Conservation (phyloP, 2,888 invertebrate genomes). For the Stratiomys singularior region DNA sequence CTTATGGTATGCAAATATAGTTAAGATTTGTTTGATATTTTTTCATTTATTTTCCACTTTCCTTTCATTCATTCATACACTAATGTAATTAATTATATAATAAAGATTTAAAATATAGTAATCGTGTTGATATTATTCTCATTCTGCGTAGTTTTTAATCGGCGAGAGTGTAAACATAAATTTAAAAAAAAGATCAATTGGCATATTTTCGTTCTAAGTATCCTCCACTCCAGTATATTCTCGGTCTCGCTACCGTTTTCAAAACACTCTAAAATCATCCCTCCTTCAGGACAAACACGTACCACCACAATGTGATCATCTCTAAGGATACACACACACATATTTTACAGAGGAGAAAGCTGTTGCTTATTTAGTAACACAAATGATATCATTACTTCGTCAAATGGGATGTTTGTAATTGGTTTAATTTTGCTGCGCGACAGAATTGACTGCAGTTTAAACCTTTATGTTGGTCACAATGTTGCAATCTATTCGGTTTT, state of each 20-base stretch:
- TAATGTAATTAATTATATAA: constrained; percentile 21
- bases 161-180: constrained; percentile 3
- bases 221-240: too few species aligned
- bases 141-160: not conserved
- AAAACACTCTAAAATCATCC: too few species aligned
- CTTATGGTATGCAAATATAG: constrained; percentile 32
- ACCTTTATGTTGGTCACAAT: too few species aligned
- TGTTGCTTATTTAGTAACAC: not conserved
- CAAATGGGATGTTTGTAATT: too few species aligned
- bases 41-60: not conserved
- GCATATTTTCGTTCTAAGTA: too few species aligned
- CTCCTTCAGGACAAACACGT: not conserved
- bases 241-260: too few species aligned
- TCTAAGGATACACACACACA: not conserved
- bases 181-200: not conserved
- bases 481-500: too few species aligned
- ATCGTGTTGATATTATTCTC: constrained; percentile 18
- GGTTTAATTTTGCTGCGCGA: too few species aligned
- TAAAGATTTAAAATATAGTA: constrained; percentile 30
- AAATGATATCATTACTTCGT: not conserved
- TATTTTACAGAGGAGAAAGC: not conserved
- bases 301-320: not conserved
- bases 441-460: too few species aligned
- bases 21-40: constrained; percentile 29
- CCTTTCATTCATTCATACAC: constrained; percentile 27